Percentiles rank a stretch among this genome's conserved stretches.
phyloP scores from a whole-genome alignment of 2,888 invertebrate genomes.

The Scelioninae gen. 1 region DNA sequence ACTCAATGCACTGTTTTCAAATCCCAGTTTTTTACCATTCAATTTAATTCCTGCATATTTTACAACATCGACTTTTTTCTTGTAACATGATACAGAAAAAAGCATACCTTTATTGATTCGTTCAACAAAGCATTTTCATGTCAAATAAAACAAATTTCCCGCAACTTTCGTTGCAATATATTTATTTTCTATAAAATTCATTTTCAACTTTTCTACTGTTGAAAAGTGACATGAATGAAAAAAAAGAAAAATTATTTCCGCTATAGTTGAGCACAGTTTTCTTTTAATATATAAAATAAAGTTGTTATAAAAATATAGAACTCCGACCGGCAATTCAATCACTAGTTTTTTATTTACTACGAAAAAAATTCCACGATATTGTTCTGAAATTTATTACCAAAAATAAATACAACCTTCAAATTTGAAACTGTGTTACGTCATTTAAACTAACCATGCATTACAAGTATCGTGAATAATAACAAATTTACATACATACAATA shows the following conservation, averaged over 20 bases:
- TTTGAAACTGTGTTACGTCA: too few species aligned
- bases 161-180: neutral
- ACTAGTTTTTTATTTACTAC: too few species aligned
- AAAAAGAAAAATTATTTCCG: conserved; percentile 9
- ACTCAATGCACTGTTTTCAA: neutral
- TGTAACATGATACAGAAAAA: conserved; percentile 26
- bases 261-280: neutral
- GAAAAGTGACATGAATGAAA: conserved; percentile 3
- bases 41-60: conserved; percentile 25
- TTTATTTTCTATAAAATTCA: conserved; percentile 14
- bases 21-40: conserved; percentile 11
- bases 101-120: conserved; percentile 29
- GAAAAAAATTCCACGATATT: too few species aligned
- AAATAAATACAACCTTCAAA: too few species aligned
- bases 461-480: too few species aligned
- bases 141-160: conserved; percentile 27
- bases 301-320: conserved; percentile 11
- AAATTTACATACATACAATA: too few species aligned
- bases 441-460: too few species aligned
- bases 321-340: neutral
- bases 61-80: conserved; percentile 33
- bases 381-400: too few species aligned
- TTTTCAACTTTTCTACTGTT: conserved; percentile 16
- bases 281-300: conserved; percentile 5
- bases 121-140: conserved; percentile 24